phyloP scores from a whole-genome alignment of 2,888 invertebrate genomes.

The Chorisops tibialis region DNA sequence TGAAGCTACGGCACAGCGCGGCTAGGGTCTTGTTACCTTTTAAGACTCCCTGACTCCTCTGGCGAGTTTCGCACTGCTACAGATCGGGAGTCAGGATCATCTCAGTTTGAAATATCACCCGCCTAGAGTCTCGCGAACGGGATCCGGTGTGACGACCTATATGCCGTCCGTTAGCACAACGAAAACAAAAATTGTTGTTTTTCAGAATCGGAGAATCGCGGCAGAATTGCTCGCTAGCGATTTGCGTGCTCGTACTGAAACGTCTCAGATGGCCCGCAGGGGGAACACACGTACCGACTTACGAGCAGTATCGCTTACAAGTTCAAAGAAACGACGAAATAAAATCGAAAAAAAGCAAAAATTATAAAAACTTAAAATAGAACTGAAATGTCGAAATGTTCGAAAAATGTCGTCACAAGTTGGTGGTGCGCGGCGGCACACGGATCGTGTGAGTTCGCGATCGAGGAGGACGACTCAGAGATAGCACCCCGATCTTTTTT shows the following conservation, averaged over 20 bases:
- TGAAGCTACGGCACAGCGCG: too few relatives aligned
- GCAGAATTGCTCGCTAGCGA: slow-evolving; percentile 15
- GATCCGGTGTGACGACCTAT: too few relatives aligned
- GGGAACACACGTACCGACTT: slow-evolving; percentile 27
- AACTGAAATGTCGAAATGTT: slow-evolving; percentile 28
- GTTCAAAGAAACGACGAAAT: slow-evolving; percentile 30
- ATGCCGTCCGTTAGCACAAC: not conserved
- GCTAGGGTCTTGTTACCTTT: too few relatives aligned
- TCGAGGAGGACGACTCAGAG: not conserved
- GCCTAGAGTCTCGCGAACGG: not conserved
- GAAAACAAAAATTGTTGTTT: not conserved
- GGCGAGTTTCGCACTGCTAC: too few relatives aligned
- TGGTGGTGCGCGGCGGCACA: not conserved
- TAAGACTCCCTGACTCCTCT: too few relatives aligned
- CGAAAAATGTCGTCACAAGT: slow-evolving; percentile 15
- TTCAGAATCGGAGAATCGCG: not conserved
- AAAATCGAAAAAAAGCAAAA: slow-evolving; percentile 23
- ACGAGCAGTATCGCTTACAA: slow-evolving; percentile 28
- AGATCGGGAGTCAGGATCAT: too few relatives aligned
- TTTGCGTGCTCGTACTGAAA: too few relatives aligned
- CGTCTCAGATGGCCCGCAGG: not conserved
- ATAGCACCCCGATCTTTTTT: not conserved
- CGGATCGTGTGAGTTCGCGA: slow-evolving; percentile 1
- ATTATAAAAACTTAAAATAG: slow-evolving; percentile 28
- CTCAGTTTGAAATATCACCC: too few relatives aligned